Base-by-base conservation (phyloP, 2,113 vertebrate species). In the Mustelus asterias region DNA sequence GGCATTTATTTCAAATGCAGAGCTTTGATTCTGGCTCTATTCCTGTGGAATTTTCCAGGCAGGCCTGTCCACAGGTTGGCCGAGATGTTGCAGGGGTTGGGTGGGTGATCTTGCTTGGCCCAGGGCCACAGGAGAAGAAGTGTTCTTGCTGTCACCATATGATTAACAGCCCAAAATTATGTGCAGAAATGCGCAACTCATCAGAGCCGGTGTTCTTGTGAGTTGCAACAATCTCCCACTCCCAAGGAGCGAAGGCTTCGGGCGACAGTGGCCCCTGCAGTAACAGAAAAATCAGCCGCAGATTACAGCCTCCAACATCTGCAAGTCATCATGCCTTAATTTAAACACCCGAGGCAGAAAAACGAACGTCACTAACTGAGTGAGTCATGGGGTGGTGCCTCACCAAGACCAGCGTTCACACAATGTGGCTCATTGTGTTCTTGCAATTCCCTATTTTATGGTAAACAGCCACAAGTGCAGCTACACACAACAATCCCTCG, bases 351-450 rank as follows among this genome's bases (percentile, higher is more conserved):
- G 9, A 48, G 94, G 69, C 94, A 72, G 41, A 72, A 18, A 76
- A 72, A 76, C 70, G 37, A 48, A 95, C 94, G 69, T 95, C 94
- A 95, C 69, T 72, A 24, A 41, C 94, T 95, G 65, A 54, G 24
- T 95, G 94, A 95, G 41, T 95, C 94, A 95, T 54, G 69, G 94
- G 94, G 94, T 95, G 94, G 65, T 41, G 94, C 10, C 9, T 95
- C 67, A 67, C 18, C 14, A 54, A 33, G 16, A 54, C 24, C 6
- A 70, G 22, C 41, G 33, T 22, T 95, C 48, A 54, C 94, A 72
- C 69, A 95, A 95, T 95, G 93, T 54, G 26, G 69, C 94, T 95
- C 22, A 95, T 95, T 95, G 94, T 95, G 26, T 95, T 72, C 33
- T 16, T 44, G 33, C 69, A 72, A 24, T 95, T 48, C 69, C 94